Evolutionary conservation across 2,888 invertebrate species (phyloP), one percentile per base, ranked within the genome.

Genomic region (Oligia fasciuncula): DNA sequence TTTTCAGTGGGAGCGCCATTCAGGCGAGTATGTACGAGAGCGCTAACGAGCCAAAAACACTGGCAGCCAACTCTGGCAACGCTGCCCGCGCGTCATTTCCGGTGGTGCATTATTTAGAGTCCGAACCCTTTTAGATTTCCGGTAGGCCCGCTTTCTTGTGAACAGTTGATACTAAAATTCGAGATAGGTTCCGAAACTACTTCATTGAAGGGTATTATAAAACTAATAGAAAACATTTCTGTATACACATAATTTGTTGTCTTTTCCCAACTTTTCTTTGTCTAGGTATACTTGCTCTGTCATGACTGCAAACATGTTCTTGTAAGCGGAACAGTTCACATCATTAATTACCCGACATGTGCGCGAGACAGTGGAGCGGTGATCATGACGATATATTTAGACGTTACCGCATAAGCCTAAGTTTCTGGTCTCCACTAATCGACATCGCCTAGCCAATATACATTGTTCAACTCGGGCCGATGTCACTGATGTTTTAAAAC

Each of bases 51-150:
- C 90, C 91, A 91, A 90, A 89, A 88, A 80, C 85, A 84, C 85
- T 85, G 82, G 86, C 88, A 89, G 90, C 90, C 88, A 85, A 88
- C 83, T 83, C 80, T 81, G 84, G 87, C 86, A 85, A 79, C 89
- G 84, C 66, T 74, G 84, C 75, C 81, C 89, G 89, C 93, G 91
- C 93, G 93, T 93, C 93, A 93, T 91, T 92, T 94, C 93, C 94
- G 92, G 86, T 85, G 88, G 85, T 89, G 91, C 91, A 90, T 91
- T 90, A 91, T 91, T 91, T 87, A 84, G 80, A 91, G 86, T 91
- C 89, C 89, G 86, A 90, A 90, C 90, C 90, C 89, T 90, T 89
- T 90, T 91, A 89, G 85, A 89, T 90, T 92, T 93, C 93, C 93
- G 91, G 90, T 89, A 87, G 66, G 73, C 88, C 76, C 77, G 85